phyloP scores from a whole-genome alignment of 2,113 vertebrate species.

The Strix aluco region DNA sequence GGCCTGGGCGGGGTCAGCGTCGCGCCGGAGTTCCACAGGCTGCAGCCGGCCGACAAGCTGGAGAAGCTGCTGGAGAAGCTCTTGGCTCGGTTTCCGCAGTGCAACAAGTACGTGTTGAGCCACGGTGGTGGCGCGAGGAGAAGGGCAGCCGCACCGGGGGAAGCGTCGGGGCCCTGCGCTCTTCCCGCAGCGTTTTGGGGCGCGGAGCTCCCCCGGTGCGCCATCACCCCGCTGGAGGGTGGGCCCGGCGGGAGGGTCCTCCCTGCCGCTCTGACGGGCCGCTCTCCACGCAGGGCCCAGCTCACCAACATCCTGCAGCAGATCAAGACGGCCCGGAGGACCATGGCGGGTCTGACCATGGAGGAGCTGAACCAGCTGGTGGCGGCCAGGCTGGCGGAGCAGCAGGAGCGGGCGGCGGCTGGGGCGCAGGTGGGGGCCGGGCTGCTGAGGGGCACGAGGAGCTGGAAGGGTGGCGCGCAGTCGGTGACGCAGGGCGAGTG shows the following conservation, averaged over 20 bases:
- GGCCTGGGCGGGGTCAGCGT: slow-evolving; percentile 60
- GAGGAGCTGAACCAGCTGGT: slow-evolving; percentile 88
- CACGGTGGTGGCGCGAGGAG: neutral
- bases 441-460: neutral
- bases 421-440: slow-evolving; percentile 58
- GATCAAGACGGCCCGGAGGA: slow-evolving; percentile 88
- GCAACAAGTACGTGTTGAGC: slow-evolving; percentile 76
- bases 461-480: too few relatives aligned
- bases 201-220: too few relatives aligned
- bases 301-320: slow-evolving; percentile 89
- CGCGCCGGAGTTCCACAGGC: slow-evolving; percentile 63
- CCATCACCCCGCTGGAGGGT: too few relatives aligned
- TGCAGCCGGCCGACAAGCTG: slow-evolving; percentile 80
- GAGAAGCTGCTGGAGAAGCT: slow-evolving; percentile 90
- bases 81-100: slow-evolving; percentile 82
- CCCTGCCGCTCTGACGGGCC: neutral
- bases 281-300: slow-evolving; percentile 71
- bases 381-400: slow-evolving; percentile 74
- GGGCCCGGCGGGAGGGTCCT: too few relatives aligned
- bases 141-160: neutral
- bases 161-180: too few relatives aligned
- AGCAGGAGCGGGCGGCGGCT: slow-evolving; percentile 68
- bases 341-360: slow-evolving; percentile 88
- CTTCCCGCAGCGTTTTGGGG: too few relatives aligned
- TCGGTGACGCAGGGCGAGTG: too few relatives aligned